These are phyloP conservation scores for Listronotus bonariensis DNA, from an alignment of 1,140 invertebrate genomes.

Conservation along the genomic window DNA sequence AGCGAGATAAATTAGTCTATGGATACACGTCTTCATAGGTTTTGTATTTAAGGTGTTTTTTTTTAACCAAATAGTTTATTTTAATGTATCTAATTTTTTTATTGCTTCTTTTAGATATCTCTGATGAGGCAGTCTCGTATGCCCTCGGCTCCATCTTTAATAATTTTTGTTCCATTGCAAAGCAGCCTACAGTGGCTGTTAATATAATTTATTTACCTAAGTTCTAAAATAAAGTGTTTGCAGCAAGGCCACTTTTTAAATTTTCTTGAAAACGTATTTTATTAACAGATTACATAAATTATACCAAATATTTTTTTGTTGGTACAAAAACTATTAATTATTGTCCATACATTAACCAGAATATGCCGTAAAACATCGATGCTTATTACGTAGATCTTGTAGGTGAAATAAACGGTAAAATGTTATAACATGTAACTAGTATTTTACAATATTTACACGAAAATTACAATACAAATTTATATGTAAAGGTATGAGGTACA, in stretches of 20 bases:
- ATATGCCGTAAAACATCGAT: constrained; percentile 25
- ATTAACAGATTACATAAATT: background rate
- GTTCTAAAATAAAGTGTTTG: background rate
- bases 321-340: constrained; percentile 23
- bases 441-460: constrained; percentile 17
- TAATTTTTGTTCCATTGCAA: background rate
- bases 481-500: constrained; percentile 22
- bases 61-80: no score
- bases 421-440: background rate
- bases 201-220: background rate
- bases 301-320: background rate
- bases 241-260: background rate
- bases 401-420: constrained; percentile 3
- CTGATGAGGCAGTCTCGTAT: background rate
- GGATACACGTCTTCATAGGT: no score
- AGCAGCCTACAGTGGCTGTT: background rate
- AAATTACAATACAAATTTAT: constrained; percentile 11
- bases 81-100: no score
- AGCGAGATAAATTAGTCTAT: no score
- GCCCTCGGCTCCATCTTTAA: background rate
- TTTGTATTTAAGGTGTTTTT: no score
- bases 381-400: constrained; percentile 4
- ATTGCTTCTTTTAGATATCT: no score
- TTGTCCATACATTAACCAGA: constrained; percentile 25
- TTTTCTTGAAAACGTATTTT: background rate